These are phyloP conservation scores for Actinia tenebrosa DNA, from an alignment of 64 coral and sea anemone species.

Conservation along the genomic window DNA sequence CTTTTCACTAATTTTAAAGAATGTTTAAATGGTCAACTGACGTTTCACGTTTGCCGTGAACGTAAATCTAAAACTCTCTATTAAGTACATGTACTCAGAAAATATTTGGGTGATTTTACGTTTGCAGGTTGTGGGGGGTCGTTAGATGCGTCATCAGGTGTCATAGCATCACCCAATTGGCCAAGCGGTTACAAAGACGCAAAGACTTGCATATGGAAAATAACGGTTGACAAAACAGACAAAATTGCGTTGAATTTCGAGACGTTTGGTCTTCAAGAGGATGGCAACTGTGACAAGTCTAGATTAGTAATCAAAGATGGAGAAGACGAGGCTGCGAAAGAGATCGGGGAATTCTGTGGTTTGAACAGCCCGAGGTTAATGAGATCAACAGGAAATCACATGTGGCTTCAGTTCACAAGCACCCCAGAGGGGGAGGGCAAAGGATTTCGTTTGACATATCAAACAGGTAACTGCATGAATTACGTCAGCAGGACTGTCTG, in stretches of 20 bases:
- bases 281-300: conserved; percentile 55
- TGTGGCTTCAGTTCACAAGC: conserved; percentile 66
- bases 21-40: too few relatives aligned
- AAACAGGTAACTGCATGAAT: conserved; percentile 38
- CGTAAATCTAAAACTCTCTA: too few relatives aligned
- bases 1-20: too few relatives aligned
- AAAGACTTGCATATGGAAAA: conserved; percentile 50
- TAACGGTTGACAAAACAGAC: conserved; percentile 39
- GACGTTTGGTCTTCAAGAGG: conserved; percentile 43
- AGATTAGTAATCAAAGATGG: conserved; percentile 62
- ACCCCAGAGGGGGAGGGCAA: conserved; percentile 46
- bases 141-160: conserved; percentile 49
- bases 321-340: conserved; percentile 21
- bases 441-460: conserved; percentile 69
- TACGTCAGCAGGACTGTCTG: neutral
- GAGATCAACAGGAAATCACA: conserved; percentile 31
- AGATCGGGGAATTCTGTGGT: conserved; percentile 65
- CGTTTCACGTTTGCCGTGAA: too few relatives aligned
- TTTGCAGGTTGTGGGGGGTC: conserved; percentile 56
- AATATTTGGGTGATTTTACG: neutral
- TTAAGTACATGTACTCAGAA: neutral
- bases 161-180: conserved; percentile 74
- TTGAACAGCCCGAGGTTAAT: conserved; percentile 34
- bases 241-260: conserved; percentile 63
- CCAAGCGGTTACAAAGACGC: conserved; percentile 61